These are phyloP conservation scores for Diogma glabrata DNA, from an alignment of 2,888 invertebrate genomes.

Conservation along the genomic window DNA sequence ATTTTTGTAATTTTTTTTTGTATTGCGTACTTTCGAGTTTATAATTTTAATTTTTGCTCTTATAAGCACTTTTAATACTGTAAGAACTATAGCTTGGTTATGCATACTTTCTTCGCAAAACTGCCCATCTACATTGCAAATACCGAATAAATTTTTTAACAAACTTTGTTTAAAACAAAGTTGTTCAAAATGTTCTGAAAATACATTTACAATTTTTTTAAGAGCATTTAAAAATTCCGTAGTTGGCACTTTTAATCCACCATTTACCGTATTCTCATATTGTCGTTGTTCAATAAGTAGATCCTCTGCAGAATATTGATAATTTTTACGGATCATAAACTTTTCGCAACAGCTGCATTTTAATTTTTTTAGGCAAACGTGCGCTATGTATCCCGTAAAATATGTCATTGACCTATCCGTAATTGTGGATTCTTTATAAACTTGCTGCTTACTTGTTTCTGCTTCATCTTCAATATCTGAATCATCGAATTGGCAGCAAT, in stretches of 20 bases:
- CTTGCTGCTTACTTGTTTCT: too few relatives aligned
- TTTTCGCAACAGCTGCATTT: neutral
- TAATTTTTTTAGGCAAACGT: neutral
- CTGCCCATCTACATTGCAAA: neutral
- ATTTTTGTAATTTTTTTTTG: too few relatives aligned
- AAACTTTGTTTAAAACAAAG: neutral
- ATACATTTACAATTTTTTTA: too few relatives aligned
- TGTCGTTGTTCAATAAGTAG: neutral
- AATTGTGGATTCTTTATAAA: neutral
- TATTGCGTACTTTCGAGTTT: neutral
- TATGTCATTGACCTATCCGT: neutral
- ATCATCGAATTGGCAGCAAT: neutral
- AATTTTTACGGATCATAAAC: neutral
- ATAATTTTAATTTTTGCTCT: slow-evolving; percentile 3
- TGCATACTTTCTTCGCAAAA: neutral
- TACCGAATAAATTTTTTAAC: slow-evolving; percentile 1
- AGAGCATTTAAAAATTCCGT: too few relatives aligned
- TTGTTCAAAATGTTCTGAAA: too few relatives aligned
- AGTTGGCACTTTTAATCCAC: neutral
- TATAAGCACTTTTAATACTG: neutral
- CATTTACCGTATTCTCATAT: neutral
- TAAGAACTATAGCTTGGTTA: neutral
- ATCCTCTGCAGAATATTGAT: neutral
- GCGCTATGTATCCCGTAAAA: neutral
- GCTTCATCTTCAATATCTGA: neutral